These are phyloP conservation scores for Phylloscopus collybita DNA, from an alignment of 2,797 vertebrate species.

Conservation along the genomic window DNA sequence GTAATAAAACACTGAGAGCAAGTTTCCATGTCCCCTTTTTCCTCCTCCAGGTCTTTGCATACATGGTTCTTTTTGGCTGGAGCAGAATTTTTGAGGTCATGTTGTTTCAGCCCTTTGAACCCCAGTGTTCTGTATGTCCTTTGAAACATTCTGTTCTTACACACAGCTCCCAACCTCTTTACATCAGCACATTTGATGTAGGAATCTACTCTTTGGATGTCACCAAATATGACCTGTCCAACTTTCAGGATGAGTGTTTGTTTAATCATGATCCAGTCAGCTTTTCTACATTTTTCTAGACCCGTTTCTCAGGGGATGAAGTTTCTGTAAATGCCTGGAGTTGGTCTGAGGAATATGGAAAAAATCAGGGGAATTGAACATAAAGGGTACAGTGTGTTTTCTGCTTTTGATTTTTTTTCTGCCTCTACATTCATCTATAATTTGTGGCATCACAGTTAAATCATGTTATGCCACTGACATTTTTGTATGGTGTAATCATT, in stretches of 20 bases:
- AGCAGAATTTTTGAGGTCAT: not conserved
- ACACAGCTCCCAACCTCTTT: not conserved
- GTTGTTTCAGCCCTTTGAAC: not conserved
- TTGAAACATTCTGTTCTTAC: not conserved
- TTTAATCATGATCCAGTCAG: not conserved
- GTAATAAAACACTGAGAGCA: not conserved
- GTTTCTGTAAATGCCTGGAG: constrained; percentile 66
- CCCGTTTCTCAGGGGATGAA: constrained; percentile 35
- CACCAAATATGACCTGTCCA: not conserved
- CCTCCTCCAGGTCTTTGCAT: not conserved
- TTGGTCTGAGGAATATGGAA: constrained; percentile 50
- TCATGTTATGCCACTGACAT: constrained; percentile 59
- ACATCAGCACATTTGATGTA: not conserved
- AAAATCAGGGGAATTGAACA: not conserved
- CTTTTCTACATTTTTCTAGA: not conserved
- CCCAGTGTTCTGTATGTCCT: not conserved
- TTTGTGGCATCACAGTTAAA: constrained; percentile 74
- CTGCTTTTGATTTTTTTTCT: constrained; percentile 63
- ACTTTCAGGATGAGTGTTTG: not conserved
- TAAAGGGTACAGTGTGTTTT: constrained; percentile 33
- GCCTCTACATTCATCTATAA: constrained; percentile 66
- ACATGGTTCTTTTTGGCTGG: not conserved
- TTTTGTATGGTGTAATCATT: constrained; percentile 47
- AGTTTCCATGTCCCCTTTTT: not conserved
- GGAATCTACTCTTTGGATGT: not conserved